Conservation (phyloP, 2,113 vertebrate genomes). For the Cercopithecus mona region DNA sequence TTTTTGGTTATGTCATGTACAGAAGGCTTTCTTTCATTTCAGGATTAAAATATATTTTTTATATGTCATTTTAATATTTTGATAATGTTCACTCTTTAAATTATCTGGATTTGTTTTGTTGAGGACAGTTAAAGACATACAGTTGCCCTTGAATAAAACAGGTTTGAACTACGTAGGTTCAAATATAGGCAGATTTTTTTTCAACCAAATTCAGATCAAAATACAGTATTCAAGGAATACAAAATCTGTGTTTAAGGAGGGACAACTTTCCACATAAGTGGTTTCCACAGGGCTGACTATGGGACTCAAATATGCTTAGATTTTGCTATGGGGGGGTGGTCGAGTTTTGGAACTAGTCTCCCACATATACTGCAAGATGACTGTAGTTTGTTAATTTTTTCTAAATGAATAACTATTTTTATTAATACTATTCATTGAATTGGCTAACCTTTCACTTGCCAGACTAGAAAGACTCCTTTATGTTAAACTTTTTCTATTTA, state of each 20-base stretch:
- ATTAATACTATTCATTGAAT: not conserved
- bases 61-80: not conserved
- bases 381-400: not conserved
- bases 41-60: not conserved
- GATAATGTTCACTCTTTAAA: not conserved
- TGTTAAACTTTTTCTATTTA: not conserved
- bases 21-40: not conserved
- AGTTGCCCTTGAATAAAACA: not conserved
- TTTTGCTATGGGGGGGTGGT: not conserved
- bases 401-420: not conserved
- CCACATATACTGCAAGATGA: not conserved
- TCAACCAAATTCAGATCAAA: not conserved
- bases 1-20: not conserved
- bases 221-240: not conserved
- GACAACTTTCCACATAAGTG: not conserved
- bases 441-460: not conserved
- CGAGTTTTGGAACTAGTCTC: not conserved
- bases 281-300: not conserved
- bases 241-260: not conserved
- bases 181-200: not conserved
- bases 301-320: not conserved
- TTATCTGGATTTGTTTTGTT: not conserved
- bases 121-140: not conserved
- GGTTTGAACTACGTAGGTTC: not conserved
- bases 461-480: not conserved